Evolutionary conservation across 2,888 invertebrate genomes (phyloP), one percentile per base, ranked within the genome.

Genomic region (Agrypnus murinus): DNA sequence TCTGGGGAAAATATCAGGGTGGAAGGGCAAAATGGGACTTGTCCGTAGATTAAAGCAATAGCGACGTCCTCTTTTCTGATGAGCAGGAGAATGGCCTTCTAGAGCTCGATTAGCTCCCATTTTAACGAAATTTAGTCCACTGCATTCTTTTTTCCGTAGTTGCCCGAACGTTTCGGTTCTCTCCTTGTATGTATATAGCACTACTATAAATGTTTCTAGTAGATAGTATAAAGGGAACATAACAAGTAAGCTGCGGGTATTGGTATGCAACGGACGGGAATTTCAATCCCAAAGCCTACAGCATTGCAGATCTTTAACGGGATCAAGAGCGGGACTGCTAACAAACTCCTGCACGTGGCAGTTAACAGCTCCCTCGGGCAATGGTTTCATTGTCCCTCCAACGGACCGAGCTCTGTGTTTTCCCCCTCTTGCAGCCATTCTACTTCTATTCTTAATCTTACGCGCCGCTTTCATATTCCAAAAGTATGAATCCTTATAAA

Each of bases 271-370:
- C 59, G 59, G 59, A 66, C 58, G 34, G 59, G 57, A 58, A 66
- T 66, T 66, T 59, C 66, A 66, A 59, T 66, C 59, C 66, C 48
- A 59, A 66, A 66, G 66, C 66, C 66, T 66, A 66, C 66, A 66
- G 71, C 71, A 67, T 60, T 66, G 71, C 71, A 71, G 66, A 71
- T 71, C 67, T 67, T 66, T 71, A 71, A 46, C 59, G 38, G 46
- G 55, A 58, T 57, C 58, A 48, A 38, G 32, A 36, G 31, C 55
- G 46, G 62, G 71, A 65, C 55, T 46, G 34, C 57, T 58, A 64
- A 58, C 58, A 65, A 67, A 67, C 71, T 63, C 68, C 64, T 71
- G 71, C 71, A 67, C 67, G 71, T 71, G 71, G 67, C 63, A 71
- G 57, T 45, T 43, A 71, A 71, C 55, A 25, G 68, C 62, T 68